Percentiles rank a stretch among this genome's conserved stretches.
Evolutionary conservation across 1,140 invertebrate species (phyloP).

Genomic region (Caenorhabditis brenneri): DNA sequence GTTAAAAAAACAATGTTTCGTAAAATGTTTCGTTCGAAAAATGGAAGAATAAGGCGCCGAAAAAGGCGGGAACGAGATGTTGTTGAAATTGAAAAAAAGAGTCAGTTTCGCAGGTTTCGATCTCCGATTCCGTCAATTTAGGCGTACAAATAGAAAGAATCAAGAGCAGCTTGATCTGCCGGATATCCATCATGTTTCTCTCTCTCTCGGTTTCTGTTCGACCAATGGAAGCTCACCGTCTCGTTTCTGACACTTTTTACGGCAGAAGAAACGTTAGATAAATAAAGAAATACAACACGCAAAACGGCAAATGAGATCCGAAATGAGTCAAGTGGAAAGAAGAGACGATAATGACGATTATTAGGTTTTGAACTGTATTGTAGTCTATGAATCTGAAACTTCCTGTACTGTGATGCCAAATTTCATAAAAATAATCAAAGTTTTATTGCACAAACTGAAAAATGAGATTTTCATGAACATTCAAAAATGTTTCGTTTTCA

Average conservation of each 20-base stretch:
- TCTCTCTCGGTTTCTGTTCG: too few relatives aligned
- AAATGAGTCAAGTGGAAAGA: neutral
- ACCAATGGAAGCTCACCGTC: neutral
- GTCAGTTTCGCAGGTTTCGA: constrained; percentile 24
- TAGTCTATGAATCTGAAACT: neutral
- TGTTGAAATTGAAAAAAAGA: constrained; percentile 26
- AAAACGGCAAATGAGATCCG: neutral
- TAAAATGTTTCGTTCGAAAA: neutral
- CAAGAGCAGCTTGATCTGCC: constrained; percentile 11
- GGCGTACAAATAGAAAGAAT: neutral
- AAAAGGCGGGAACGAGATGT: constrained; percentile 26
- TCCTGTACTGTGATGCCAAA: neutral
- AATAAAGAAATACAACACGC: constrained; percentile 29
- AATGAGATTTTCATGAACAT: neutral
- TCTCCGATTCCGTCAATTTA: constrained; percentile 10
- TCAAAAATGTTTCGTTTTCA: neutral
- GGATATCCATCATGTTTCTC: constrained; percentile 26
- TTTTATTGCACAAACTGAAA: neutral
- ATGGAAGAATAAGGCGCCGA: neutral
- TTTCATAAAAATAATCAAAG: neutral
- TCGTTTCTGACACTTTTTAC: constrained; percentile 28
- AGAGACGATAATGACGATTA: neutral
- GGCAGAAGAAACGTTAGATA: constrained; percentile 2
- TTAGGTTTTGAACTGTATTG: neutral
- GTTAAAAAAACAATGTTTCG: neutral